Conservation (phyloP, 2,113 vertebrate genomes). For the Scytalopus superciliaris region DNA sequence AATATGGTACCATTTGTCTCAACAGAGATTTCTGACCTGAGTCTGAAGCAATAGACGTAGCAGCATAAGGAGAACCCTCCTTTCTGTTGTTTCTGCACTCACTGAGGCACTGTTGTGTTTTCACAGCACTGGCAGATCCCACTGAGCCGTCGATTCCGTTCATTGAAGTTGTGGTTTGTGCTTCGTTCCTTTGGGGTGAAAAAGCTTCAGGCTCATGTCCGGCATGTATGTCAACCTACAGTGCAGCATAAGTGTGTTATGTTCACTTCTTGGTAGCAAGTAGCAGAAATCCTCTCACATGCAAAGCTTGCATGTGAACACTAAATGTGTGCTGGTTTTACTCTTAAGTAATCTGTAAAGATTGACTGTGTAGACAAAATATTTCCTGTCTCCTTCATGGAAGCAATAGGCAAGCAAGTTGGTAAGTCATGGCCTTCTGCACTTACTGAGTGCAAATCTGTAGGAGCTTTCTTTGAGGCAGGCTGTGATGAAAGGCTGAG, state of each 20-base stretch:
- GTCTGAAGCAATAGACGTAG: background rate
- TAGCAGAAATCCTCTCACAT: background rate
- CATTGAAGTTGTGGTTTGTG: conserved; percentile 97
- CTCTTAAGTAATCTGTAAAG: background rate
- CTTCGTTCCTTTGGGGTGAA: conserved; percentile 93
- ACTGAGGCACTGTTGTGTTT: background rate
- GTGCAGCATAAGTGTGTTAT: rapidly evolving
- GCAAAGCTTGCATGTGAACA: background rate
- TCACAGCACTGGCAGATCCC: conserved; percentile 96
- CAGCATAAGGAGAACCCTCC: background rate
- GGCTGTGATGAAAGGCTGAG: background rate
- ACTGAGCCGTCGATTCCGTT: conserved; percentile 92
- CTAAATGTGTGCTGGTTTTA: background rate
- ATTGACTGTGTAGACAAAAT: background rate
- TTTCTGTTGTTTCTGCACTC: background rate
- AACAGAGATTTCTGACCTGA: background rate
- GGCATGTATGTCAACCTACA: conserved; percentile 80
- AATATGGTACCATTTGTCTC: background rate
- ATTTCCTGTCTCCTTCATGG: background rate
- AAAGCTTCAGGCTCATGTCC: conserved; percentile 91
- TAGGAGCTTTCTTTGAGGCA: background rate
- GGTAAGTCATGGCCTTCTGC: background rate
- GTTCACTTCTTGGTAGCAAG: background rate
- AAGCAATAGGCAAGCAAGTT: background rate
- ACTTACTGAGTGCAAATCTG: background rate